Base-by-base conservation (phyloP, 1,140 invertebrate genomes). In the Drosophila baimaii region DNA sequence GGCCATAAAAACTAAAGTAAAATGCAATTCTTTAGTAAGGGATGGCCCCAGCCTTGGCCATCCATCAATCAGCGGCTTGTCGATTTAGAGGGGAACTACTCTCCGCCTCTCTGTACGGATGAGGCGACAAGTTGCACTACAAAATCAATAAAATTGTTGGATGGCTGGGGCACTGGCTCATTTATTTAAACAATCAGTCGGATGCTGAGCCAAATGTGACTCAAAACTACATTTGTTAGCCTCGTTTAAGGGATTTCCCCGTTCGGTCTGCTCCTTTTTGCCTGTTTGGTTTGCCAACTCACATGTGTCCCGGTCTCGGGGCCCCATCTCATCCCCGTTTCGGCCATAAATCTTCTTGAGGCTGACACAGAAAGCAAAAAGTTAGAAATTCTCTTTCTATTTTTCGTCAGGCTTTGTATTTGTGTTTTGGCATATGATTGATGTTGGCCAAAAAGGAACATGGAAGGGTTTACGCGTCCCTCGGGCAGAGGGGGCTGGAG, bases 181-280 rank as follows among this genome's bases (percentile, higher is more conserved):
- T 66, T 86, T 63, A 75, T 78, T 85, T 85, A 71, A 85, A 77
- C 72, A 84, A 85, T 84, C 72, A 61, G 68, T 77, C 63, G 58
- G 49, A 43, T 25, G 51, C 49, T 62, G 64, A 54, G 57, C 69
- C 61, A 81, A 79, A 77, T 69, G 66, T 65, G 75, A 73, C 63
- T 77, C 52, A 68, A 78, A 88, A 78, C 73, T 70, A 84, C 59
- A 83, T 86, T 81, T 72, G 66, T 70, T 77, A 71, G 58, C 21
- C 41, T 37, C 41, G 44, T 55, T 70, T 35, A 52, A 13, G 55
- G 55, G 43, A 23, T 56, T 47, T 57, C 5, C 51, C 17, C 8
- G 23, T 15, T 27, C n/a, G 31, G 17, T 49, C 9, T 27, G 5
- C n/a, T 15, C 10, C 41, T 29, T 54, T 77, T 59, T 21, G 33